Conservation (phyloP, 2,113 vertebrate species). For the Nanorana parkeri region DNA sequence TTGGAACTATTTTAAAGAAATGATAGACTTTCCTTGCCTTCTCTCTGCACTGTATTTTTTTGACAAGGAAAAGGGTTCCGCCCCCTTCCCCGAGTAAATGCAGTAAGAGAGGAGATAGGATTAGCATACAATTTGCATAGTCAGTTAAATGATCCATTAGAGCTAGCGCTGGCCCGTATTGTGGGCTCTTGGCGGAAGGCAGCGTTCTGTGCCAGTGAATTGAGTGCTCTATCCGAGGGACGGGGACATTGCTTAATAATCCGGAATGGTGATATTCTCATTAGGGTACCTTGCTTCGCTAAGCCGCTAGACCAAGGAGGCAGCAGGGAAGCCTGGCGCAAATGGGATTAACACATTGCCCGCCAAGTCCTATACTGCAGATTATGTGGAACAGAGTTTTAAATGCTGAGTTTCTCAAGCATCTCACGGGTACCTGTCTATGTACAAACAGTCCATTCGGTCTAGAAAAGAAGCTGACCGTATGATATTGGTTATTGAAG, state of each 20-base stretch:
- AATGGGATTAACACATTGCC: constrained; percentile 4
- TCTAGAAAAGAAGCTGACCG: too few relatives aligned
- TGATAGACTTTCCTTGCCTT: neutral
- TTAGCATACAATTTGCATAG: constrained; percentile 52
- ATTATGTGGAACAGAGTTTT: neutral
- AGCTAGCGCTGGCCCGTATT: constrained; percentile 35
- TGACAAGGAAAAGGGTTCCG: neutral
- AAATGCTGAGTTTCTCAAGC: neutral
- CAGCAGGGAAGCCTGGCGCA: neutral
- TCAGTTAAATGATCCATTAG: constrained; percentile 53
- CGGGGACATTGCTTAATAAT: constrained; percentile 49
- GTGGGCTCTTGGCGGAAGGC: constrained; percentile 43
- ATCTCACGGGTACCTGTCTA: too few relatives aligned
- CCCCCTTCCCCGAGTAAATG: constrained; percentile 21
- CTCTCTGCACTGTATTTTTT: neutral
- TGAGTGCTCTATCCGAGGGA: constrained; percentile 33
- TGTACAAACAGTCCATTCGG: too few relatives aligned
- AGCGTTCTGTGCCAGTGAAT: constrained; percentile 38
- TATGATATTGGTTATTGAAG: too few relatives aligned
- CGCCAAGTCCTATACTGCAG: neutral
- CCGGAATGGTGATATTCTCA: constrained; percentile 53
- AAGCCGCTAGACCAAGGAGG: constrained; percentile 13
- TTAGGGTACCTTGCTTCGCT: constrained; percentile 27
- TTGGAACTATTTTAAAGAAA: neutral
- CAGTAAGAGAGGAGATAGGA: constrained; percentile 6